These are phyloP conservation scores for Morpho deidamia DNA, from an alignment of 2,888 invertebrate species.

Conservation along the genomic window DNA sequence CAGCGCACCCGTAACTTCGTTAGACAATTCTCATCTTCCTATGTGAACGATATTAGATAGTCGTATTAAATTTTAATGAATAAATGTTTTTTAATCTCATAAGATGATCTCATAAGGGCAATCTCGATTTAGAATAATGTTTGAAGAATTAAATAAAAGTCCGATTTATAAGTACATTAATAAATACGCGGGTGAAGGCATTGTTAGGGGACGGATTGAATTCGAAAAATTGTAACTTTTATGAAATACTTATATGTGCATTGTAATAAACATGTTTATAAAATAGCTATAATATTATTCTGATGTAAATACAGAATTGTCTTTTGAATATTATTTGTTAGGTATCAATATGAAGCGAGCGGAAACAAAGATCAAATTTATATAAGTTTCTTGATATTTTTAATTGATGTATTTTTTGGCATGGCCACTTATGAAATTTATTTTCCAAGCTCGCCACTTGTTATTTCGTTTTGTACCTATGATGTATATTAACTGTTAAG, in stretches of 20 bases:
- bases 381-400: constrained; percentile 9
- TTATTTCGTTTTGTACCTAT: constrained; percentile 64
- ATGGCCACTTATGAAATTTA: constrained; percentile 32
- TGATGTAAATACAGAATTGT: constrained; percentile 16
- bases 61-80: constrained; percentile 23
- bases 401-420: constrained; percentile 34
- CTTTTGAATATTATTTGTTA: constrained; percentile 8
- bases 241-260: neutral
- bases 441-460: constrained; percentile 35
- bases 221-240: constrained; percentile 1
- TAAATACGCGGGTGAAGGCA: constrained; percentile 40
- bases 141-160: constrained; percentile 12
- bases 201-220: constrained; percentile 16
- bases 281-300: constrained; percentile 9
- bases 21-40: constrained; percentile 20
- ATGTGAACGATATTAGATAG: constrained; percentile 24
- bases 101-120: constrained; percentile 62
- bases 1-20: neutral
- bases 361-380: constrained; percentile 3
- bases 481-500: constrained; percentile 69
- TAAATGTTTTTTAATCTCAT: constrained; percentile 24
- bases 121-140: constrained; percentile 42
- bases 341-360: constrained; percentile 13
- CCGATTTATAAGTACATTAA: constrained; percentile 19
- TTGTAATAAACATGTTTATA: constrained; percentile 6